These are phyloP conservation scores for Andrena chrysosceles DNA, from an alignment of 2,888 invertebrate species.

Conservation along the genomic window DNA sequence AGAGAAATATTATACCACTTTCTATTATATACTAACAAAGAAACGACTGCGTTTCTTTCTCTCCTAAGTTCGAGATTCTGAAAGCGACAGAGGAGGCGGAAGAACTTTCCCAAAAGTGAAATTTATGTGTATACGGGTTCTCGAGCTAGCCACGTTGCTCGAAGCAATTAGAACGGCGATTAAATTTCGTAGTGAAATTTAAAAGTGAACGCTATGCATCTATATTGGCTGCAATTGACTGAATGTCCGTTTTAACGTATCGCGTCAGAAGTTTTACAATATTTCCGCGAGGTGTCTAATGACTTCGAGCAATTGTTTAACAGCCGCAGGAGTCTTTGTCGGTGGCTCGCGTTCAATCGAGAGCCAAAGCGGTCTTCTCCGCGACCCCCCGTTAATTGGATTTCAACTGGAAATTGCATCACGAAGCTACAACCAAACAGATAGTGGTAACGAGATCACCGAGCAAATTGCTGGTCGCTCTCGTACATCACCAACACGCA, in stretches of 20 bases:
- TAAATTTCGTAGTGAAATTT: not conserved
- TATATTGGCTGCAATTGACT: too few species aligned
- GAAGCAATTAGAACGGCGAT: not conserved
- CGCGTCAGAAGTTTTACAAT: too few species aligned
- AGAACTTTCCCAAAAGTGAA: not conserved
- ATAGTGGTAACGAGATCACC: constrained; percentile 60
- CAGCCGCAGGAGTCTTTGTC: too few species aligned
- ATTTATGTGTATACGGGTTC: not conserved
- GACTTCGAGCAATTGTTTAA: not conserved
- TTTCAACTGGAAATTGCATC: constrained; percentile 26
- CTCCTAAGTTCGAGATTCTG: too few species aligned
- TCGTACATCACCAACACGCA: constrained; percentile 53
- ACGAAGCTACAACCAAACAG: constrained; percentile 48
- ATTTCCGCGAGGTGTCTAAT: not conserved
- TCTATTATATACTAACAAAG: too few species aligned
- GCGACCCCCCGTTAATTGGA: constrained; percentile 11
- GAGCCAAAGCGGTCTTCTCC: constrained; percentile 6
- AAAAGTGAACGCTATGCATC: too few species aligned
- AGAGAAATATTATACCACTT: too few species aligned
- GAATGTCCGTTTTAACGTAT: too few species aligned
- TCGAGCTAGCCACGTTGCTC: not conserved
- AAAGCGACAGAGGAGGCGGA: too few species aligned
- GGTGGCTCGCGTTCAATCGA: not conserved
- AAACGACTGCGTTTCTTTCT: too few species aligned
- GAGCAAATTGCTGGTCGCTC: constrained; percentile 68